Base-by-base conservation (phyloP, 92 coral and sea anemone species). In the Plumapathes pennacea region DNA sequence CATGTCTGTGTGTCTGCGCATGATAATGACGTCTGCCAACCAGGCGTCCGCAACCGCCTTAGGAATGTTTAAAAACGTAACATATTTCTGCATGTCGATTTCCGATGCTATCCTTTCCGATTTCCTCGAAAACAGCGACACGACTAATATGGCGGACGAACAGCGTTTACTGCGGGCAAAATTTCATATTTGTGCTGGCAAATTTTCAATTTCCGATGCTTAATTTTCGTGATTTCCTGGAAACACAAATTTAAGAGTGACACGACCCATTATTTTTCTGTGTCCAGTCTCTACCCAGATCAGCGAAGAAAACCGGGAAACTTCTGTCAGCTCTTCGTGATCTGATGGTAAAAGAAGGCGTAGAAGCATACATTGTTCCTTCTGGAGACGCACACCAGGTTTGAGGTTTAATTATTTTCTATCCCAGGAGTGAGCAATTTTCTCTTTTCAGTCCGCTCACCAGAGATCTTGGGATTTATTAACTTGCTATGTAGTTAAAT, bases 311-410 rank as follows among this genome's bases (percentile, higher is more conserved):
- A 48, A 91, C 97, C 4, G 62, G 86, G 4, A 69, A 72, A 33
- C 85, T 78, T 10, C 50, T 91, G 54, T 60, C 60, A 39, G 85
- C 79, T 21, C 69, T 91, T 28, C 77, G 97, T 22, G 47, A 55
- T 9, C 38, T 80, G 5, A 88, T 91, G 92, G 36, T 32, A 19
- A 80, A 69, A 19, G 17, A 27, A 3, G 50, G 60, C 11, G 52
- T 86, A 3, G 81, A 23, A 14, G 95, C 89, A 8, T 91, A 91
- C 43, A 79, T 91, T 28, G 64, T 91, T 19, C 97, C 97, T 1
- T 88, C 97, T 10, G 38, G 78, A 15, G 97, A 91, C 39, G 89
- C 97, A 5, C 97, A 91, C 34, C 91, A 85, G 86, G 97, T 91
- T 62, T 34, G 24, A 31, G 36, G 17, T 4, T 27, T 12, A 24